Evolutionary conservation across 2,888 invertebrate species (phyloP).

Genomic region (Dynastes hyllus): DNA sequence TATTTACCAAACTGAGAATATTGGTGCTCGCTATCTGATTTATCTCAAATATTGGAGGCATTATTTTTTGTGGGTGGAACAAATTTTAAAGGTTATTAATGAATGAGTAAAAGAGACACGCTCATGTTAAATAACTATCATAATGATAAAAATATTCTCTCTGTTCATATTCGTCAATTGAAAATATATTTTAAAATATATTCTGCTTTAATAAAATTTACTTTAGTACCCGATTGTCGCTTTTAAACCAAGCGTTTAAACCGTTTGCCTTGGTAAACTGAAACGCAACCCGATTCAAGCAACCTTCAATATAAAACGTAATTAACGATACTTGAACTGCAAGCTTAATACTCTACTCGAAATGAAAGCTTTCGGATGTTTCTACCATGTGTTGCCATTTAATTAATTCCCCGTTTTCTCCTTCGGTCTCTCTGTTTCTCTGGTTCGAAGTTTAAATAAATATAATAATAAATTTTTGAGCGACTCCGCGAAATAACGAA

Average conservation of each 20-base stretch:
- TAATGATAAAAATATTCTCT: too few relatives aligned
- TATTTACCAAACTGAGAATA: too few relatives aligned
- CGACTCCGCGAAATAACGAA: conserved; percentile 22
- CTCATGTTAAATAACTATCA: too few relatives aligned
- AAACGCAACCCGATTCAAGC: not conserved
- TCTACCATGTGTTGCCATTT: conserved; percentile 30
- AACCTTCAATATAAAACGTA: conserved; percentile 31
- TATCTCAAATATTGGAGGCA: too few relatives aligned
- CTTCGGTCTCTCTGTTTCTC: not conserved
- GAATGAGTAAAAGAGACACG: too few relatives aligned
- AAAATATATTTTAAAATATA: too few relatives aligned
- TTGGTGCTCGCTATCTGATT: too few relatives aligned
- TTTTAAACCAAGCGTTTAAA: not conserved
- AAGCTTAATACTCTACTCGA: conserved; percentile 3
- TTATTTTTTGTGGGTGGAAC: too few relatives aligned
- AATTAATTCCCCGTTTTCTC: conserved; percentile 24
- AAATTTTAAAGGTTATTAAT: too few relatives aligned
- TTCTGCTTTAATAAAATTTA: too few relatives aligned
- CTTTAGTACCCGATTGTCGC: too few relatives aligned
- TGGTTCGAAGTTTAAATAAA: conserved; percentile 38
- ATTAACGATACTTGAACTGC: conserved; percentile 32
- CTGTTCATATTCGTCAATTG: too few relatives aligned
- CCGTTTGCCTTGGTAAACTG: not conserved
- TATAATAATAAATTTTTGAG: conserved; percentile 40
- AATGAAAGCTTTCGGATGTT: conserved; percentile 20